phyloP scores from a whole-genome alignment of 2,797 vertebrate species.

The Podarcis siculus region DNA sequence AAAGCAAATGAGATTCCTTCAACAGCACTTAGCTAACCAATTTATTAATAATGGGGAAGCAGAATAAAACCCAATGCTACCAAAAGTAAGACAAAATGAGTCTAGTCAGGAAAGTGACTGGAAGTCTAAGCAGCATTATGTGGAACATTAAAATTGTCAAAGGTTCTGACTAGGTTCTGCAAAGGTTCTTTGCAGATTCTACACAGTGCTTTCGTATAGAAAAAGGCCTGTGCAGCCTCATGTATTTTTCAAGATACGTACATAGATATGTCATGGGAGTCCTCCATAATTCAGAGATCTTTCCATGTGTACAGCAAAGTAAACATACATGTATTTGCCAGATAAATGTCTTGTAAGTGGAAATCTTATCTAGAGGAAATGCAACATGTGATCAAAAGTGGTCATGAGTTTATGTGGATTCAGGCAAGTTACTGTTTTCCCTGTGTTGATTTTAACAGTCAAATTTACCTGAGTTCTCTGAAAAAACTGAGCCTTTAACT shows the following conservation, averaged over 20 bases:
- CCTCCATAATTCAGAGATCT: background rate
- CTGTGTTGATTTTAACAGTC: background rate
- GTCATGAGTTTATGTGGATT: background rate
- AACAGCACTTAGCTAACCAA: conserved; percentile 23
- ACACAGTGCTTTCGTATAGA: background rate
- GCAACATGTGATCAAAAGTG: background rate
- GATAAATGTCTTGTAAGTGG: background rate
- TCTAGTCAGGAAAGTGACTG: conserved; percentile 15
- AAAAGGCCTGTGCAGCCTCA: background rate
- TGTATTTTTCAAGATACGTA: background rate
- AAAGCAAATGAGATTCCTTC: conserved; percentile 25
- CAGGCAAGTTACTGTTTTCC: background rate
- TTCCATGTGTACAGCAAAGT: background rate
- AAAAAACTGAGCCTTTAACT: background rate
- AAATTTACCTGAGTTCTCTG: background rate
- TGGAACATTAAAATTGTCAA: background rate
- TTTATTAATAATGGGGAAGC: background rate
- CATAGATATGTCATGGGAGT: background rate
- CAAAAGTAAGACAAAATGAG: conserved; percentile 35
- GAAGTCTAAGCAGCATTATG: background rate
- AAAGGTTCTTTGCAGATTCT: background rate
- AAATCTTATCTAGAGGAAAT: background rate
- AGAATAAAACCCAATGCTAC: background rate
- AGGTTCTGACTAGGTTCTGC: too few species aligned
- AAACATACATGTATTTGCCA: background rate